These are phyloP conservation scores for Vannuccia rotundouncinata DNA, from an alignment of 2,888 invertebrate species.

Conservation along the genomic window DNA sequence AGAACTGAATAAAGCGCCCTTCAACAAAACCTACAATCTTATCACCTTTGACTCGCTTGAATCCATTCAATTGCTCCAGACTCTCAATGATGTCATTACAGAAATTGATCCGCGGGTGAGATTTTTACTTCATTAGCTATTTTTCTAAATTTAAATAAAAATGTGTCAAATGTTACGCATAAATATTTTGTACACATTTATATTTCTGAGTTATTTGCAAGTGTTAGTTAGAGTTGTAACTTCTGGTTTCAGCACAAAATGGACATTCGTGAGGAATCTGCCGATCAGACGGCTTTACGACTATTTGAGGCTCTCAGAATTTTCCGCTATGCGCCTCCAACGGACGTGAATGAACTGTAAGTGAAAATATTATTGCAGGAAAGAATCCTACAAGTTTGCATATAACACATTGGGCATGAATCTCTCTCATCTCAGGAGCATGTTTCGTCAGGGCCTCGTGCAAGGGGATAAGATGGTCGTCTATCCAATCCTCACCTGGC, in stretches of 20 bases:
- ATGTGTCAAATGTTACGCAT: no score
- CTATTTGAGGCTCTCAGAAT: constrained; percentile 66
- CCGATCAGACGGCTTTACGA: constrained; percentile 69
- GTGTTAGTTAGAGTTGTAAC: no score
- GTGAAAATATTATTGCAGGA: constrained; percentile 43
- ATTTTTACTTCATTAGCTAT: background rate
- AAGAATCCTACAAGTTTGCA: no score
- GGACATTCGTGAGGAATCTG: constrained; percentile 69
- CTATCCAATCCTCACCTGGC: constrained; percentile 73
- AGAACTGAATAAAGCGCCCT: constrained; percentile 67
- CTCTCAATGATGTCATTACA: constrained; percentile 70
- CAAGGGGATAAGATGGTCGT: constrained; percentile 69
- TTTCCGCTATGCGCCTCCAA: constrained; percentile 70
- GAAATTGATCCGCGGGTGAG: constrained; percentile 64
- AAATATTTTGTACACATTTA: no score
- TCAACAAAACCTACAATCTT: constrained; percentile 70
- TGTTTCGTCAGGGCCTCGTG: constrained; percentile 63
- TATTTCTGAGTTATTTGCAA: no score
- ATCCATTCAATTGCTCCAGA: constrained; percentile 69
- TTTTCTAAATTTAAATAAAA: no score
- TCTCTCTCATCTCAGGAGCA: constrained; percentile 51
- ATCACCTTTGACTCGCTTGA: constrained; percentile 76
- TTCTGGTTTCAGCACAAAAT: constrained; percentile 60
- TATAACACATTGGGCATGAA: no score
- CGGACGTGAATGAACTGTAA: constrained; percentile 56